Conservation (phyloP, 2,888 invertebrate species). For the Agapostemon virescens region DNA sequence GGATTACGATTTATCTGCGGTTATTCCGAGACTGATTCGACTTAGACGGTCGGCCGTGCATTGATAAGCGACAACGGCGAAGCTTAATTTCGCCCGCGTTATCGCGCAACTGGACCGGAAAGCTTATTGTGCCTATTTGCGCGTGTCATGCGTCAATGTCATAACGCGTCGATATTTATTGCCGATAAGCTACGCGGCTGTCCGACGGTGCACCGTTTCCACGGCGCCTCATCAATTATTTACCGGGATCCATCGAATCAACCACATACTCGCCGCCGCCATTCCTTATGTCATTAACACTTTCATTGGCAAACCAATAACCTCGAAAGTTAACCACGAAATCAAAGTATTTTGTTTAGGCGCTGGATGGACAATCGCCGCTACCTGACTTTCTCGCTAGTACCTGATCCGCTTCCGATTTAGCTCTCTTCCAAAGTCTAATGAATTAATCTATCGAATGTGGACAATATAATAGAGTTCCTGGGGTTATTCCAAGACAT, state of each 20-base stretch:
- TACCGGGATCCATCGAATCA: not conserved
- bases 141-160: slow-evolving; percentile 13
- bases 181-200: not conserved
- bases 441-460: too few species aligned
- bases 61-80: not conserved
- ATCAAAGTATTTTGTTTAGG: too few species aligned
- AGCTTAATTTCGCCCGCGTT: not conserved
- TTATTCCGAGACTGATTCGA: not conserved
- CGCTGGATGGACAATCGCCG: too few species aligned
- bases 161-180: not conserved
- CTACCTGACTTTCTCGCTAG: too few species aligned
- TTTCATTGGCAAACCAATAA: too few species aligned
- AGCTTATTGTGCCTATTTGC: slow-evolving; percentile 1
- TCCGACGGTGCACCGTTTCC: not conserved
- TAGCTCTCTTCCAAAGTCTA: too few species aligned
- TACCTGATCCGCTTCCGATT: too few species aligned
- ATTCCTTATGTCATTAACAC: not conserved
- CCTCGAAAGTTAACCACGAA: too few species aligned
- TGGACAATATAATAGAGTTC: too few species aligned
- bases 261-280: not conserved
- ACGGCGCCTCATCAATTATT: not conserved
- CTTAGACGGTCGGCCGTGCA: not conserved
- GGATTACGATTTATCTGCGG: not conserved
- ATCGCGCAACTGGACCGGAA: not conserved
- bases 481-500: too few species aligned